Base-by-base conservation (phyloP, 2,888 invertebrate species). In the Chrysotoxum bicinctum region DNA sequence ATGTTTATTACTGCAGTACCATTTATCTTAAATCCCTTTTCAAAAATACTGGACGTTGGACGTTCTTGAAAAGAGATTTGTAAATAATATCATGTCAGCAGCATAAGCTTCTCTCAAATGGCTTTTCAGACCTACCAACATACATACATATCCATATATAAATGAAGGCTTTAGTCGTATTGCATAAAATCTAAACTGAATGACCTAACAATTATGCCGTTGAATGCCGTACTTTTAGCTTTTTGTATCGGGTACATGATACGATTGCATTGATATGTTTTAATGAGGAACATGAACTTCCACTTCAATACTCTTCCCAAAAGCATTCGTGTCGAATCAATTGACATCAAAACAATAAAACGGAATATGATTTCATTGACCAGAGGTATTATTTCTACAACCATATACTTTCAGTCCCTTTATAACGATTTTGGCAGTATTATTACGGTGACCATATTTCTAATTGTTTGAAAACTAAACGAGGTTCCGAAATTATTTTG, bases 251-350 rank as follows among this genome's bases (percentile, higher is more conserved):
- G 4, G 21, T 35, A 8, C 14, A 58, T 6, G 7, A 50, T 56
- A 19, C 8, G 14, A 35, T 21, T 37, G 19, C 8, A 37, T 58
- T 58, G 37, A 58, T 35, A 35, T 58, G 16, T 54, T 58, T 37
- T 37, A 58, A 58, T 58, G 58, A 58, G n/a, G 30, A 58, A 7
- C 21, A 58, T 58, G 35, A 58, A n/a, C 58, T 21, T 58, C 32
- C 58, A 35, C n/a, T 58, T 21, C 58, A 35, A 37, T 58, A 23
- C 19, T 58, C 14, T 32, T 10, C 19, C 10, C 16, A 30, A 30
- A 6, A 19, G n/a, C 19, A 9, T 19, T 56, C 19, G 16, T 56
- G 16, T 32, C 32, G 8, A 37, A 58, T 58, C 37, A 14, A 58
- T 35, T 58, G 58, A 58, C 37, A 37, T 58, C 32, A 37, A 35